phyloP scores from a whole-genome alignment of 23 tunicate species.

The Pegea sp. region DNA sequence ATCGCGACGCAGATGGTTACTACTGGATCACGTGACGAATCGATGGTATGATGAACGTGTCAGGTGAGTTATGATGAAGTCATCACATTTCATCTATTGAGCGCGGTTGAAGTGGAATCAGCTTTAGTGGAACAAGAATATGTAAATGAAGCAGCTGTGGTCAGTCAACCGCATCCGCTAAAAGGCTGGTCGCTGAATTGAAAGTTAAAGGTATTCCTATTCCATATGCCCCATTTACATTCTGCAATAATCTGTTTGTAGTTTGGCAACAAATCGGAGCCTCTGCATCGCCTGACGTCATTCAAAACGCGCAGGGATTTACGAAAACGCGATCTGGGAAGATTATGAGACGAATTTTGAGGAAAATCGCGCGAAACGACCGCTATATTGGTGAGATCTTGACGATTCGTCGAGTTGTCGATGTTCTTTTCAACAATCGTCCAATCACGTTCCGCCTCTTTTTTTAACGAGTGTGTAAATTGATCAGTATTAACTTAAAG shows the following conservation, averaged over 20 bases:
- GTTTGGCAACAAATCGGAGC: slow-evolving; percentile 33
- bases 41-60: slow-evolving; percentile 85
- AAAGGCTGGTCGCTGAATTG: too few species aligned
- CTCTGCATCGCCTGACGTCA: slow-evolving; percentile 42
- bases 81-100: slow-evolving; percentile 54
- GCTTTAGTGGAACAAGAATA: slow-evolving; percentile 39
- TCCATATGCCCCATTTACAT: too few species aligned
- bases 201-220: too few species aligned
- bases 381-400: slow-evolving; percentile 71
- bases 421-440: too few species aligned
- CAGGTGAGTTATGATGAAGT: slow-evolving; percentile 12
- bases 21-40: slow-evolving; percentile 85
- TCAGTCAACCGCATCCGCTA: too few species aligned
- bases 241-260: too few species aligned
- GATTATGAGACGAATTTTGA: slow-evolving; percentile 66
- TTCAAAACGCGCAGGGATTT: slow-evolving; percentile 55
- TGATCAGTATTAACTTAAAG: too few species aligned
- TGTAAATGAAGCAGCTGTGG: too few species aligned
- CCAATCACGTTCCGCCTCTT: too few species aligned
- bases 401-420: too few species aligned
- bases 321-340: slow-evolving; percentile 80
- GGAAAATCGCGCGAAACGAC: slow-evolving; percentile 37
- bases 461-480: too few species aligned
- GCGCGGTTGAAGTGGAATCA: slow-evolving; percentile 82
- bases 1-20: slow-evolving; percentile 70